Base-by-base conservation (phyloP, 2,113 vertebrate genomes). In the Sinocyclocheilus anophthalmus region DNA sequence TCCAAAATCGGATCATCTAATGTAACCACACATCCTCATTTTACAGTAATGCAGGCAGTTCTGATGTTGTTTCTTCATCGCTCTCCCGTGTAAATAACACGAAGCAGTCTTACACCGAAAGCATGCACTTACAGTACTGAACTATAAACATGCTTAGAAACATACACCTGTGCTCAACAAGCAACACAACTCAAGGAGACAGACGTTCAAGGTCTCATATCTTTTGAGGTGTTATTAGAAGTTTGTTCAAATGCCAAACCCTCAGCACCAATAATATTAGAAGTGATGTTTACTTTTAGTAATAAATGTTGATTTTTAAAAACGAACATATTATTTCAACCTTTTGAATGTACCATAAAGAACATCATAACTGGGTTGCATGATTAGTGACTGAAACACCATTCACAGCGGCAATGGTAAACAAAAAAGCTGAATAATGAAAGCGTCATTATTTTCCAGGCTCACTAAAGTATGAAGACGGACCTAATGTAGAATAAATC, bases 331-430 rank as follows among this genome's bases (percentile, higher is more conserved):
- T 33, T 3, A 42, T 48, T 45, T 70, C 14, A 55, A 33, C 45
- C 72, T 6, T 84, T 69, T 84, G 75, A 70, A 83, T 48, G 33
- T 26, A 55, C 8, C 57, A 77, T 83, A 30, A 67, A 55, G 61
- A 83, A 39, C 18, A 45, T 42, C n/a, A 65, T 81, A 55, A 67
- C 50, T 22, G 14, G 57, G 30, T 24, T 85, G 76, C 37, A 59
- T n/a, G 26, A 48, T 57, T 73, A 81, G 50, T 33, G 67, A 81
- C 33, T 59, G 11, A 84, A 37, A 59, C 77, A 3, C 53, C 72
- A 67, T 83, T 90, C 77, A 79, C 30, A 76, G 82, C 20, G 81
- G 63, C 22, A 53, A 30, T 24, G 4, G 72, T 45, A 26, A 85
- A 83, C 81, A 50, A 84, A 39, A 76, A 30, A 4, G 48, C 6